Percentiles rank a stretch among this genome's conserved stretches.
These are phyloP conservation scores for Pemphredon lugubris DNA, from an alignment of 2,888 invertebrate genomes.

Conservation along the genomic window DNA sequence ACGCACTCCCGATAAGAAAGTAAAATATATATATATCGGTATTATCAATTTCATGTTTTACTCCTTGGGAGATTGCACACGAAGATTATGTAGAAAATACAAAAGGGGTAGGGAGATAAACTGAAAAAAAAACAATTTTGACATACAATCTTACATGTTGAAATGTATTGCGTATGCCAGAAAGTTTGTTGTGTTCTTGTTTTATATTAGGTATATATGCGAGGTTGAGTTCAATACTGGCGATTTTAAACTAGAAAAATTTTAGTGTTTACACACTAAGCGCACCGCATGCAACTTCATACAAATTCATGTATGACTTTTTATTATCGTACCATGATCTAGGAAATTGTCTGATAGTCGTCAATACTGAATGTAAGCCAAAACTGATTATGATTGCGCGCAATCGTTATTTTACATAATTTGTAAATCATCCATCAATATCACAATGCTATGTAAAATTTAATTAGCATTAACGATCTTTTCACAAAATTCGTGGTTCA, in stretches of 20 bases:
- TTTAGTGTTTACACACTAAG: constrained; percentile 49
- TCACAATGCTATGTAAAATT: constrained; percentile 41
- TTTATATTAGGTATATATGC: constrained; percentile 79
- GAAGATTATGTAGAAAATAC: constrained; percentile 55
- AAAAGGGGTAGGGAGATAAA: constrained; percentile 57
- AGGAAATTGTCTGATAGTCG: constrained; percentile 57
- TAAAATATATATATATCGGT: constrained; percentile 13
- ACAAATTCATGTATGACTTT: constrained; percentile 39
- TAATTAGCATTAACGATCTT: no score
- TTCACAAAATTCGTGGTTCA: no score
- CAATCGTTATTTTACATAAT: constrained; percentile 53
- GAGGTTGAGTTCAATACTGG: constrained; percentile 76
- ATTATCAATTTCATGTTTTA: constrained; percentile 52
- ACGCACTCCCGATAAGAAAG: constrained; percentile 46
- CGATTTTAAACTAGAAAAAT: constrained; percentile 63
- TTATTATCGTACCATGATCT: constrained; percentile 43
- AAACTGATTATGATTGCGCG: constrained; percentile 52
- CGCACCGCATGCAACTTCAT: constrained; percentile 34
- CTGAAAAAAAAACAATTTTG: constrained; percentile 65
- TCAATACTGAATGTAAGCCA: constrained; percentile 68
- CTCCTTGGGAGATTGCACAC: constrained; percentile 62
- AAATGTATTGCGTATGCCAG: constrained; percentile 79
- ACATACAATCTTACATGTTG: constrained; percentile 79
- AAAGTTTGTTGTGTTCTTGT: constrained; percentile 80
- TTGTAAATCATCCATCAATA: constrained; percentile 46